Evolutionary conservation across 2,797 vertebrate genomes (phyloP).

Genomic region (Poliocrania exsul): DNA sequence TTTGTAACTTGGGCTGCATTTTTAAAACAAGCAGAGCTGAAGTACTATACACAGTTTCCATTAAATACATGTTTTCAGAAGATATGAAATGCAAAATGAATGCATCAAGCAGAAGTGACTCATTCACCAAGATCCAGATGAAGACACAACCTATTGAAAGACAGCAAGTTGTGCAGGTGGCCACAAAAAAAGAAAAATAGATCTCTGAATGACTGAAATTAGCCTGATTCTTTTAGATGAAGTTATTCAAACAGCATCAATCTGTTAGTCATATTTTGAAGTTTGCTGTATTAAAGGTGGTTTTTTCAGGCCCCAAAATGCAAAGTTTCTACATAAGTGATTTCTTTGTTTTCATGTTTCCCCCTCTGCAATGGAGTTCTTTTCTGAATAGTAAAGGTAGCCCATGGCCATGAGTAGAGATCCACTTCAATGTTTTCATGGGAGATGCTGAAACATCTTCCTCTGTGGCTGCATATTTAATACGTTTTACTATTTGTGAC

Average conservation of each 20-base stretch:
- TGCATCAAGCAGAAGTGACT: background rate
- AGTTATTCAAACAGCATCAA: background rate
- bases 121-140: background rate
- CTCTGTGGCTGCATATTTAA: background rate
- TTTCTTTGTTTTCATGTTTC: background rate
- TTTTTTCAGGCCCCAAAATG: background rate
- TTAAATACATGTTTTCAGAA: background rate
- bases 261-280: background rate
- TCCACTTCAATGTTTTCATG: background rate
- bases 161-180: constrained; percentile 8
- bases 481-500: background rate
- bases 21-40: background rate
- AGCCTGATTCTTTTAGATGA: background rate
- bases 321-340: background rate
- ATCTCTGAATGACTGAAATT: background rate
- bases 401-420: background rate
- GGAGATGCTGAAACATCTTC: background rate
- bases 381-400: background rate
- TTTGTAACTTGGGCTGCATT: background rate
- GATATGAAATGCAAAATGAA: background rate
- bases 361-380: background rate
- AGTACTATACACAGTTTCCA: background rate
- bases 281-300: background rate
- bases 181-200: background rate
- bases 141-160: background rate